Conservation (phyloP, 2,888 invertebrate genomes). For the Meandrusa payeni region DNA sequence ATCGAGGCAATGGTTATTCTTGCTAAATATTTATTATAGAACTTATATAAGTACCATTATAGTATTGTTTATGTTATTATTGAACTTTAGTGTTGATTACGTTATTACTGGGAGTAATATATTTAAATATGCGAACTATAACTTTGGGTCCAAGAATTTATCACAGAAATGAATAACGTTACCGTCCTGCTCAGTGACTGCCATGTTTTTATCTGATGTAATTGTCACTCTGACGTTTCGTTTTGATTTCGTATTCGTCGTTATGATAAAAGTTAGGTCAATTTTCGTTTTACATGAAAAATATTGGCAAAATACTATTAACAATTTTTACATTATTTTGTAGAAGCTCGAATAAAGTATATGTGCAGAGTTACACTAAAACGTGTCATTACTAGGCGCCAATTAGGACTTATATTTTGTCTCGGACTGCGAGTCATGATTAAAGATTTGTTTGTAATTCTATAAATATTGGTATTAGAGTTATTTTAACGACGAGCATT, state of each 20-base stretch:
- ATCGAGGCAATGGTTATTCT: conserved; percentile 52
- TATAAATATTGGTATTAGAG: too few relatives aligned
- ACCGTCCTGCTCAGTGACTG: conserved; percentile 66
- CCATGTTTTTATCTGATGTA: not conserved
- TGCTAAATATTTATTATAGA: conserved; percentile 43
- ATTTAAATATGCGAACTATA: conserved; percentile 42
- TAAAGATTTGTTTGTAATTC: too few relatives aligned
- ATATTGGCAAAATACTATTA: too few relatives aligned
- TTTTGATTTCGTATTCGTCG: not conserved
- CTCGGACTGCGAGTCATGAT: too few relatives aligned
- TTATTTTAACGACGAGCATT: too few relatives aligned
- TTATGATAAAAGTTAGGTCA: too few relatives aligned
- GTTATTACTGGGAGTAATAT: conserved; percentile 50
- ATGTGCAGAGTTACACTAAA: not conserved
- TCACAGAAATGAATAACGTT: conserved; percentile 43
- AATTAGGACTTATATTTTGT: not conserved
- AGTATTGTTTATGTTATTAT: conserved; percentile 66
- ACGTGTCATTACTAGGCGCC: conserved; percentile 6
- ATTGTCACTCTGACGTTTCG: conserved; percentile 6
- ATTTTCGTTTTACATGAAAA: too few relatives aligned
- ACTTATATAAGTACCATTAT: conserved; percentile 58
- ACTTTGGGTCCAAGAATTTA: conserved; percentile 43
- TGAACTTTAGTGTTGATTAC: too few relatives aligned
- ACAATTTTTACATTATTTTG: too few relatives aligned
- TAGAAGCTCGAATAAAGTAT: conserved; percentile 13